Base-by-base conservation (phyloP, 2,113 vertebrate genomes). In the Toxotes chatareus region DNA sequence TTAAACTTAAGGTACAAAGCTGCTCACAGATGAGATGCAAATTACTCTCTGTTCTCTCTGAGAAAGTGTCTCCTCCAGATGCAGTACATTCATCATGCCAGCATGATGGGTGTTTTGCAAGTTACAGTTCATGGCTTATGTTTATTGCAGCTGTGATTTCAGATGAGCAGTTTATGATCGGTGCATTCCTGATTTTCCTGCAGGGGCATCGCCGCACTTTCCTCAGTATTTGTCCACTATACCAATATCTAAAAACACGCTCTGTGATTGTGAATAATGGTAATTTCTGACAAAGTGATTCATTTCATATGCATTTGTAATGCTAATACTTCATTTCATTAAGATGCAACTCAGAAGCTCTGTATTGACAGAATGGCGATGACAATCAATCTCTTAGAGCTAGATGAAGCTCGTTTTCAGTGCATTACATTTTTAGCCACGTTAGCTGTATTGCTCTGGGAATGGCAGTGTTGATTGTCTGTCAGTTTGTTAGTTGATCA, bases 61-160 rank as follows among this genome's bases (percentile, higher is more conserved):
- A 44, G 21, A 7, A 56, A 27, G 19, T 11, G 11, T 61, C 21
- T 82, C 77, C 44, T 53, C 46, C 64, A 60, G 31, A 13, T 60
- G 51, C 47, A 36, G 63, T 69, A 34, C 31, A 72, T 78, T 71
- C 73, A 46, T 87, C 62, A 67, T 57, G 53, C 73, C 79, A 66
- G 17, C 75, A 61, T 27, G 66, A 60, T 42, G 12, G 13, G 5
- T 62, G 68, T 65, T 79, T 86, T 21, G 86, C 59, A 80, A 83
- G 67, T 56, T 51, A 27, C 5, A 38, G 19, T 59, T 77, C 61
- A 65, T 57, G 46, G 34, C 56, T 65, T 44, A 49, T 53, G 1
- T 51, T 76, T 76, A 63, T 61, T 49, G 60, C 68, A 70, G 66
- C 79, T 84, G 80, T 81, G 78, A 85, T 53, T 64, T 78, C 34